phyloP scores from a whole-genome alignment of 2,113 vertebrate species.

The Pagrus major region DNA sequence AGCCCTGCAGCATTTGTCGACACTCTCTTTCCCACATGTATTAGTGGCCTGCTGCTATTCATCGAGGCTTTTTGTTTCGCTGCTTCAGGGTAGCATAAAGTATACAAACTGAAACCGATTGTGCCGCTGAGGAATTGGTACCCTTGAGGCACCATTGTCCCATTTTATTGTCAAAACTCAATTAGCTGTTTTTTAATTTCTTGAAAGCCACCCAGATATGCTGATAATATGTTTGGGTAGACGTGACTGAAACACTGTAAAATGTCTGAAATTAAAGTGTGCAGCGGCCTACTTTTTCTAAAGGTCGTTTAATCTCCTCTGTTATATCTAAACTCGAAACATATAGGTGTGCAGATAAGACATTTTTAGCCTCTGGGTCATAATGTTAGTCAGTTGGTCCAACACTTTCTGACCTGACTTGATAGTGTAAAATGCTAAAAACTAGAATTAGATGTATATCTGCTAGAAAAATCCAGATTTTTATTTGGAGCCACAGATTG shows the following conservation, averaged over 20 bases:
- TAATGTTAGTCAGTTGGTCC: no score
- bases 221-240: not conserved
- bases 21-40: conserved; percentile 54
- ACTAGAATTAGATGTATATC: no score
- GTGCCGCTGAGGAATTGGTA: not conserved
- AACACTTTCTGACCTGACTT: no score
- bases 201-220: not conserved
- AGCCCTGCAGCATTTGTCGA: conserved; percentile 8
- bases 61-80: conserved; percentile 27
- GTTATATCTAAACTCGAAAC: not conserved
- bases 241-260: not conserved
- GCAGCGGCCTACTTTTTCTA: not conserved
- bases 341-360: not conserved
- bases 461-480: no score
- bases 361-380: no score
- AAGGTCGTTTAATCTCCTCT: not conserved
- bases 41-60: conserved; percentile 45
- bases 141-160: not conserved
- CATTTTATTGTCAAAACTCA: conserved; percentile 13
- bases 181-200: not conserved
- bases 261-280: not conserved
- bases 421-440: no score
- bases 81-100: conserved; percentile 10
- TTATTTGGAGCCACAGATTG: no score
- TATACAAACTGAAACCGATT: conserved; percentile 27